Evolutionary conservation across 2,113 vertebrate species (phyloP), one percentile per base, ranked within the genome.

Genomic region (Ondatra zibethicus): DNA sequence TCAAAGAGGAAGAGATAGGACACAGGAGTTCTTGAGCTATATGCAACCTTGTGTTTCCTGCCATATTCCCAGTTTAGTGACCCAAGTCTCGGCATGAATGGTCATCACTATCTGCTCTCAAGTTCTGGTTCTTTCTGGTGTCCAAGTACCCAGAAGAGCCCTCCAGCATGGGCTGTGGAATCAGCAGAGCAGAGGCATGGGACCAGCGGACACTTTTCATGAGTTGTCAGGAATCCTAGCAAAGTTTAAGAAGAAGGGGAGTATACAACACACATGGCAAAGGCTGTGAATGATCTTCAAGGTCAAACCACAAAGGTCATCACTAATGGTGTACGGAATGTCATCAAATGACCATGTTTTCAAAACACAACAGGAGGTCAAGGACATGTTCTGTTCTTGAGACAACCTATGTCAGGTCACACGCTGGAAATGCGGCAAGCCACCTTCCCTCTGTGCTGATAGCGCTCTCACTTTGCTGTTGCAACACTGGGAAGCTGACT

Each of bases 211-310:
- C 14, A 7, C n/a, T 78, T 47, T 7, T 19, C 33, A 13, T 55
- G 78, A 78, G 21, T 23, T 50, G 11, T 58, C 42, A 75, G 17
- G 31, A 39, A 39, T 82, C 33, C 68, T 36, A 88, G 68, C 50
- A 85, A 85, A 68, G 25, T 29, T 89, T 45, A 47, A 82, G 23
- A 97, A 80, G 31, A 97, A 80, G 25, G 31, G 66, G 17, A 6
- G 0, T 47, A 3, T 78, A 16, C 23, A 19, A 6, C 91, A 65
- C 47, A 78, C 3, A 45, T 94, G 45, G 3, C 4, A 16, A 82
- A 77, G 16, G 27, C 61, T 4, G 9, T 66, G 82, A 45, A 65
- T 66, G 58, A 8, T 5, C 63, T 63, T 63, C 21, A 58, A 82
- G 42, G 70, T 61, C 55, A 91, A 91, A 88, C 88, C 5, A 31